Evolutionary conservation across 2,797 vertebrate species (phyloP).

Genomic region (Galaxias olidus): DNA sequence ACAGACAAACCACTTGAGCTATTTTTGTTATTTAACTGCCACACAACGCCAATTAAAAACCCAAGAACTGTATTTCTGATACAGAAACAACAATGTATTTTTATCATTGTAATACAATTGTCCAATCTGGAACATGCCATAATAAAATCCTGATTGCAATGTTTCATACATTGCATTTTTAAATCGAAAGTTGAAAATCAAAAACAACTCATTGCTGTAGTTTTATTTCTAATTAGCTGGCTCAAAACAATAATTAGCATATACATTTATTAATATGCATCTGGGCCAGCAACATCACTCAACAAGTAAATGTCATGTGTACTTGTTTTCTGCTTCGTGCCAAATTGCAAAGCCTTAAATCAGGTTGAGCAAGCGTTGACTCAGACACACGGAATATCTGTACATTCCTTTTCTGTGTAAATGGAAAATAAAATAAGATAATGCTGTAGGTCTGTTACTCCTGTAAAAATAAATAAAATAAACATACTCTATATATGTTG

Average conservation of each 20-base stretch:
- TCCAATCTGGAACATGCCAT: too few relatives aligned
- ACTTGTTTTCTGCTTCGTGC: slow-evolving; percentile 54
- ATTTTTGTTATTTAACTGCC: too few relatives aligned
- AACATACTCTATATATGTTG: too few relatives aligned
- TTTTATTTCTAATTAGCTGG: slow-evolving; percentile 65
- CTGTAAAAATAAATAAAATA: neutral
- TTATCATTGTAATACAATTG: too few relatives aligned
- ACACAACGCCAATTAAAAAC: too few relatives aligned
- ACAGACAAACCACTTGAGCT: too few relatives aligned
- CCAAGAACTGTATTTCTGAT: too few relatives aligned
- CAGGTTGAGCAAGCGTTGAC: slow-evolving; percentile 1
- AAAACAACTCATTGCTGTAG: slow-evolving; percentile 61
- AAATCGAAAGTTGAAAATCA: slow-evolving; percentile 12
- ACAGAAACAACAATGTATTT: too few relatives aligned
- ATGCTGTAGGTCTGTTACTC: neutral
- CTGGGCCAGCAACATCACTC: slow-evolving; percentile 64
- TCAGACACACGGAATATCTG: neutral
- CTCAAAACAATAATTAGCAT: slow-evolving; percentile 73
- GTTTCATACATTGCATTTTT: slow-evolving; percentile 8
- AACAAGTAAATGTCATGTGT: slow-evolving; percentile 58
- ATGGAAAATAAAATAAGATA: neutral
- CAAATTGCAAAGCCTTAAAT: slow-evolving; percentile 36
- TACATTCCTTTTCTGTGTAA: neutral
- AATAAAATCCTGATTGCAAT: too few relatives aligned
- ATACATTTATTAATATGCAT: slow-evolving; percentile 69